Base-by-base conservation (phyloP, 2,113 vertebrate species). In the Coracopsis vasa region DNA sequence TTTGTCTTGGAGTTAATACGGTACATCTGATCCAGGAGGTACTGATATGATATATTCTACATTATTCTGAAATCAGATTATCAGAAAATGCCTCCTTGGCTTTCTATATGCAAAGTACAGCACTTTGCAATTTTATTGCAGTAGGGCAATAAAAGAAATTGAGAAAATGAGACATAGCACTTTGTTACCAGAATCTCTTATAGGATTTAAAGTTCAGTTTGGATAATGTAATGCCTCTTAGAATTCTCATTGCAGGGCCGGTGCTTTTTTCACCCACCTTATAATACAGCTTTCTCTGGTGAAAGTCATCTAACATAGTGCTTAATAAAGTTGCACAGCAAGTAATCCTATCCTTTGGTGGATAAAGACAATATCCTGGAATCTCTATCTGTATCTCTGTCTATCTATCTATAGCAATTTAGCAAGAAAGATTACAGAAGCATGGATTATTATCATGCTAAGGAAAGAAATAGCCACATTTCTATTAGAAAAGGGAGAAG, bases 211-310 rank as follows among this genome's bases (percentile, higher is more conserved):
- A 81, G 15, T 54, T 75, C 73, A n/a, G 44, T 60, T 79, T 79
- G 56, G 47, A 61, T 75, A 65, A 75, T 0, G 2, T 31, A 35
- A 45, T 66, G 2, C 19, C 14, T 71, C 23, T 65, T 51, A 37
- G 44, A 69, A 56, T 44, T 72, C 87, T 79, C 71, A 51, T 20
- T 86, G 39, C 11, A 29, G 20, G 5, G 50, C 51, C 19, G 81
- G 18, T 0, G 9, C 19, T 83, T 29, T 14, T 67, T 83, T 48
- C 50, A 18, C 1, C 14, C 11, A 10, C 0, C 1, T 50, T 75
- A 7, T 19, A 67, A 56, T 51, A 14, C 33, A 87, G 6, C 4
- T 92, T 90, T 70, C 14, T 33, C 7, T 33, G 47, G 12, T 78
- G 51, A 78, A 74, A 92, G 3, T 35, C 33, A 47, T 33, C 51